Evolutionary conservation across 1,140 invertebrate genomes (phyloP), one percentile per base, ranked within the genome.

Genomic region (Chrysomallon squamiferum): DNA sequence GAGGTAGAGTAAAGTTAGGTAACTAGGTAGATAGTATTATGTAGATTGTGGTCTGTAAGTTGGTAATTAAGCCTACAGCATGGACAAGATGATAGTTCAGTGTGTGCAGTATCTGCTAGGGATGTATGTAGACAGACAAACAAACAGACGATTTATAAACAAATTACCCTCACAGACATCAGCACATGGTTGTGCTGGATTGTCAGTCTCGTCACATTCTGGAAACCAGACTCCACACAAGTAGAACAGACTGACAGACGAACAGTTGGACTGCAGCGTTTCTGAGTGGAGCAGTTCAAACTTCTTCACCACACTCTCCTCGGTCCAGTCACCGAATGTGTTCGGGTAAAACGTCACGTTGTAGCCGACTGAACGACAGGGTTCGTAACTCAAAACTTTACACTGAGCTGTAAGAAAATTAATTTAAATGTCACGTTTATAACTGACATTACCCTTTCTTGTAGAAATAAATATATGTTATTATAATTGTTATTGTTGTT

Each of bases 151-250:
- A n/a, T n/a, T n/a, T n/a, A n/a, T n/a, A n/a, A n/a, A n/a, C 50
- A 20, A 54, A 18, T 54, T 22, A 54, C 50, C 50, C 50, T 54
- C 50, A 54, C 50, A 54, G 22, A 54, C 50, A 0, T 54, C 50
- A 9, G 15, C n/a, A 13, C 50, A 54, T 18, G 50, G 50, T 15
- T 54, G 15, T 18, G 29, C 29, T 3, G 29, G 29, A 27, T 27
- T 25, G 29, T 22, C 13, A 22, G n/a, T 27, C 22, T 27, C 29
- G 22, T 54, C 29, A 30, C 50, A 54, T 11, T 54, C 50, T 15
- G 50, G 50, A 22, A 54, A 54, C 22, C 22, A 54, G 29, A 54
- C 15, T 27, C 50, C 50, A 54, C 50, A 54, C 22, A 54, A 27
- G 50, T 54, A 54, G n/a, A 54, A 54, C 22, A 54, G 50, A 25